Conservation (phyloP, 2,888 invertebrate species). For the Mycalesis mineus region DNA sequence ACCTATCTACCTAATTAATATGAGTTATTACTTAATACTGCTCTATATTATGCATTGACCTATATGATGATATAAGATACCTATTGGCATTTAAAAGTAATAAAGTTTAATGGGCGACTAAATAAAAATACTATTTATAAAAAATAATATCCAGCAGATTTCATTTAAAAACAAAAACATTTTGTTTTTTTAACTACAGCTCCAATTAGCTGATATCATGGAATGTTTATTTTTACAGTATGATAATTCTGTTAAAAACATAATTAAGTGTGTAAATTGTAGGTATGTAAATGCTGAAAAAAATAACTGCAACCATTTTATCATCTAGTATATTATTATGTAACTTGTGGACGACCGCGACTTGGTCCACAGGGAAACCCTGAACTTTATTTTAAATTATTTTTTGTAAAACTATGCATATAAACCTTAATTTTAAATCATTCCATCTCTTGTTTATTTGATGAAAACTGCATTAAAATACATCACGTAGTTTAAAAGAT, state of each 20-base stretch:
- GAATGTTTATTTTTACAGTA: conserved; percentile 1
- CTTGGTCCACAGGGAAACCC: not conserved
- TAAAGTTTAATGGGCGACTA: not conserved
- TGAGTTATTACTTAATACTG: not conserved
- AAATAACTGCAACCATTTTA: no score
- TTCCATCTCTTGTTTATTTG: no score
- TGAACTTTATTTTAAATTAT: no score
- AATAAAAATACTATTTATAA: not conserved
- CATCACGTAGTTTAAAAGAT: no score
- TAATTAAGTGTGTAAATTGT: not conserved
- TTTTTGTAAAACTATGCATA: no score
- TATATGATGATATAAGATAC: not conserved
- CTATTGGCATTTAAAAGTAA: not conserved
- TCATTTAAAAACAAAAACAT: conserved; percentile 8
- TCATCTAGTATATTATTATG: no score
- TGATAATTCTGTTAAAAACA: not conserved
- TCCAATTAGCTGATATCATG: conserved; percentile 4
- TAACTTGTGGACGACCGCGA: not conserved
- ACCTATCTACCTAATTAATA: not conserved
- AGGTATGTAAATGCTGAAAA: no score
- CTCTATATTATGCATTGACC: not conserved
- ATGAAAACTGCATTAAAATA: no score
- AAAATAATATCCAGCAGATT: not conserved
- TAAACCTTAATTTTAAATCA: no score
- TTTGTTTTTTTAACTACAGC: not conserved